phyloP scores from a whole-genome alignment of 2,113 vertebrate species.

The Spilogale gracilis region DNA sequence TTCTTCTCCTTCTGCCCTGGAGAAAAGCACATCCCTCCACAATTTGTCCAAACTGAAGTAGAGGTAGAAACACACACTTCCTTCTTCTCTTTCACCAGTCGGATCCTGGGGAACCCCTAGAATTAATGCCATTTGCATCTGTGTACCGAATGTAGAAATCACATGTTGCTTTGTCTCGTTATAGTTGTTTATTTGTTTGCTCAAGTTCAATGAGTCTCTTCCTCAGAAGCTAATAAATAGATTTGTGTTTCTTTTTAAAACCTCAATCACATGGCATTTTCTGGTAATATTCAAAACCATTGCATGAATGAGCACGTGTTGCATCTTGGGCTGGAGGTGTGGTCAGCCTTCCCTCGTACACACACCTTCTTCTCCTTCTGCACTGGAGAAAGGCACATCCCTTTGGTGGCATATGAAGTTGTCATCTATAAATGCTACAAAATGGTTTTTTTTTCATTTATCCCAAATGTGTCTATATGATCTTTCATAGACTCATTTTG shows the following conservation, averaged over 20 bases:
- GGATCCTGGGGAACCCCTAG: accelerated
- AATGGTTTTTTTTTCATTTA: not conserved
- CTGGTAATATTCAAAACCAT: not conserved
- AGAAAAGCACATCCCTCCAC: no score
- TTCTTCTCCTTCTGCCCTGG: no score
- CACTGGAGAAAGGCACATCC: no score
- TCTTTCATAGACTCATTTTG: not conserved
- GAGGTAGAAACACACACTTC: accelerated
- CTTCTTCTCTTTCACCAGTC: not conserved
- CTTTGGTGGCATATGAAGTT: not conserved
- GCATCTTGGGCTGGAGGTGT: no score
- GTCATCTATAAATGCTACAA: not conserved
- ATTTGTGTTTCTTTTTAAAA: not conserved
- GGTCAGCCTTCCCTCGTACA: no score
- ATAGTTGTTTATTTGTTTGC: not conserved
- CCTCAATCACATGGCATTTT: not conserved
- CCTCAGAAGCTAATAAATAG: not conserved
- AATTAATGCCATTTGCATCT: not conserved
- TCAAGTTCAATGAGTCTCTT: not conserved
- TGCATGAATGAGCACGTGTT: no score
- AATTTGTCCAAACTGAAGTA: not conserved
- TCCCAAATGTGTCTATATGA: accelerated
- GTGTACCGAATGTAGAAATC: not conserved
- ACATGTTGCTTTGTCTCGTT: not conserved
- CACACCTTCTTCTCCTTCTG: no score